Evolutionary conservation across 2,888 invertebrate species (phyloP).

Genomic region (Loripinus fragilis): DNA sequence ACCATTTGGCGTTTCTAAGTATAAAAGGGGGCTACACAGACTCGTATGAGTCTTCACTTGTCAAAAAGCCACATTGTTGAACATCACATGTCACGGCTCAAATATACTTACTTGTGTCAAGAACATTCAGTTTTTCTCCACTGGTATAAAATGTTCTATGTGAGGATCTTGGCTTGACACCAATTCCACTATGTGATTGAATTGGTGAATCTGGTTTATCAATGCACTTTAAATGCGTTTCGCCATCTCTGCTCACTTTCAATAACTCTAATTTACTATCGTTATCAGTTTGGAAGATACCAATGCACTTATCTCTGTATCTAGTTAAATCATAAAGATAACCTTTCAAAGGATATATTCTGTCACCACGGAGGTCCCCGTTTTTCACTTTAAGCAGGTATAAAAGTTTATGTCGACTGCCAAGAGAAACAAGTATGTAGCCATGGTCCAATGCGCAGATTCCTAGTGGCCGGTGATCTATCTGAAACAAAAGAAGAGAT

Average conservation of each 20-base stretch:
- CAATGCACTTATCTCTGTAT: conserved; percentile 9
- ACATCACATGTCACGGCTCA: no score
- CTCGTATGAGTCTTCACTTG: no score
- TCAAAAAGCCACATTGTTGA: no score
- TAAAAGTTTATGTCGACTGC: not conserved
- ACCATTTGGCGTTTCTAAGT: no score
- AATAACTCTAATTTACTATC: not conserved
- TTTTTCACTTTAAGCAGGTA: conserved; percentile 5
- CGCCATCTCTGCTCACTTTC: not conserved
- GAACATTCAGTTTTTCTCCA: not conserved
- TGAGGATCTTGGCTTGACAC: not conserved
- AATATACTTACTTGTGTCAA: conserved; percentile 3
- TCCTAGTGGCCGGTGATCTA: not conserved
- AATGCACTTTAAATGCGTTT: not conserved
- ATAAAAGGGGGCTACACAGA: no score
- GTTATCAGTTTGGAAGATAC: not conserved
- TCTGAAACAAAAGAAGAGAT: not conserved
- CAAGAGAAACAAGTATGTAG: not conserved
- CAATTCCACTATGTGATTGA: not conserved
- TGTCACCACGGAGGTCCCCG: not conserved
- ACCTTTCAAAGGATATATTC: conserved; percentile 12
- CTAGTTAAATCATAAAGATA: conserved; percentile 6
- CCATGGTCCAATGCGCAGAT: not conserved
- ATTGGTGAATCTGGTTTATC: not conserved
- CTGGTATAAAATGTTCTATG: not conserved